phyloP scores from a whole-genome alignment of 1,140 invertebrate genomes.

The Manduca sexta region DNA sequence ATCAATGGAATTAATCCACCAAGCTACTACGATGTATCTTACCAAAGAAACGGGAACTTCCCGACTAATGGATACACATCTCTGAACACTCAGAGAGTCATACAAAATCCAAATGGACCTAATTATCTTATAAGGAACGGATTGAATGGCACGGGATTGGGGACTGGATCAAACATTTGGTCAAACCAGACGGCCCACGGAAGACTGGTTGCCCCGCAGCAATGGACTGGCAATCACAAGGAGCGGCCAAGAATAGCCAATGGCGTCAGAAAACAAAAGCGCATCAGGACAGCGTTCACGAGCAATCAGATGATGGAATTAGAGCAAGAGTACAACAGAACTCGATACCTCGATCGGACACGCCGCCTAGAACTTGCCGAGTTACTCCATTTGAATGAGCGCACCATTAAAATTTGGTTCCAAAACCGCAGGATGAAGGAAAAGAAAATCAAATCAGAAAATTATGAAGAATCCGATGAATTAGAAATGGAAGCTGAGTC shows the following conservation, averaged over 20 bases:
- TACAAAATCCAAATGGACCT: neutral
- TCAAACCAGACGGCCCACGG: slow-evolving; percentile 1
- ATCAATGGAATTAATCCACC: slow-evolving; percentile 1
- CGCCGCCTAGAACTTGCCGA: slow-evolving; percentile 95
- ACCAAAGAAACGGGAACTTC: neutral
- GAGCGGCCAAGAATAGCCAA: neutral
- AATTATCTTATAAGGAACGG: neutral
- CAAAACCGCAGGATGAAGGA: slow-evolving; percentile 97
- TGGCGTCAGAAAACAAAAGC: slow-evolving; percentile 60
- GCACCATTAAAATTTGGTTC: slow-evolving; percentile 98
- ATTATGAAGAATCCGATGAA: slow-evolving; percentile 33
- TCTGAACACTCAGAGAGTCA: neutral
- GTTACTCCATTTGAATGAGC: slow-evolving; percentile 91
- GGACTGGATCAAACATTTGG: slow-evolving; percentile 1
- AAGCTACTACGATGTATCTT: slow-evolving; percentile 4
- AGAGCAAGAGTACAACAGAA: slow-evolving; percentile 98
- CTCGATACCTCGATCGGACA: slow-evolving; percentile 93
- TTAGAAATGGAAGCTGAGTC: slow-evolving; percentile 29
- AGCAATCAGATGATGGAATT: slow-evolving; percentile 92
- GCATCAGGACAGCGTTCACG: slow-evolving; percentile 95
- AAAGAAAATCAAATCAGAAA: slow-evolving; percentile 84
- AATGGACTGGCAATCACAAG: neutral
- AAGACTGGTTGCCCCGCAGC: neutral
- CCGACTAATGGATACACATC: neutral
- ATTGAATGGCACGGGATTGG: neutral